These are phyloP conservation scores for Meloidogyne chitwoodi DNA, from an alignment of 1,140 invertebrate genomes.

Conservation along the genomic window DNA sequence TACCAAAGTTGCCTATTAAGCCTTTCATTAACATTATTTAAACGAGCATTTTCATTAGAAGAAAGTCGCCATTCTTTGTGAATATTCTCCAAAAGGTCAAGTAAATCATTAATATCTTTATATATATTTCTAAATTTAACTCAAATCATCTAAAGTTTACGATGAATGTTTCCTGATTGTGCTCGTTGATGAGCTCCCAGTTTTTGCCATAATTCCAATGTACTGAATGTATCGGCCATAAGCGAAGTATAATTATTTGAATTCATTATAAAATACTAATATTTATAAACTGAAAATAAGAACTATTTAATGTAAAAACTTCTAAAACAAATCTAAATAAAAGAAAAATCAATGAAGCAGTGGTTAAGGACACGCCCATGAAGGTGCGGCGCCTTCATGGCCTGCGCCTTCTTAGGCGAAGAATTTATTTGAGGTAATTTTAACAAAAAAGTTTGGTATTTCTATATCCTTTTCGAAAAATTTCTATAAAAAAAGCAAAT, in stretches of 20 bases:
- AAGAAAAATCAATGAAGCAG: no score
- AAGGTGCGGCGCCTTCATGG: no score
- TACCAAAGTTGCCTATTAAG: slow-evolving; percentile 11
- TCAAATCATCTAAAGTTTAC: no score
- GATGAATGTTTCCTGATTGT: neutral
- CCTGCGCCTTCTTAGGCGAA: no score
- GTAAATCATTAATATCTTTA: neutral
- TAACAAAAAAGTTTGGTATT: no score
- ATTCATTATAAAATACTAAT: neutral
- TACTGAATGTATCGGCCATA: neutral
- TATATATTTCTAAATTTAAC: neutral
- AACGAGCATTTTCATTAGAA: neutral
- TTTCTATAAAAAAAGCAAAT: no score
- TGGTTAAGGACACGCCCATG: no score
- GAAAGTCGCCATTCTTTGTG: neutral
- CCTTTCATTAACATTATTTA: neutral
- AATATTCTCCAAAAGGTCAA: neutral
- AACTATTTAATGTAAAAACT: no score
- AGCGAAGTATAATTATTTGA: neutral
- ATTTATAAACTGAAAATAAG: no score
- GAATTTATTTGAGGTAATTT: no score
- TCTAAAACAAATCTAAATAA: no score
- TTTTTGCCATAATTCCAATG: neutral
- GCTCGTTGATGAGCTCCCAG: neutral
- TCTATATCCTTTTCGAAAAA: no score